Evolutionary conservation across 1,140 invertebrate genomes (phyloP), one percentile per base, ranked within the genome.

Genomic region (Drosophila chauvacae): DNA sequence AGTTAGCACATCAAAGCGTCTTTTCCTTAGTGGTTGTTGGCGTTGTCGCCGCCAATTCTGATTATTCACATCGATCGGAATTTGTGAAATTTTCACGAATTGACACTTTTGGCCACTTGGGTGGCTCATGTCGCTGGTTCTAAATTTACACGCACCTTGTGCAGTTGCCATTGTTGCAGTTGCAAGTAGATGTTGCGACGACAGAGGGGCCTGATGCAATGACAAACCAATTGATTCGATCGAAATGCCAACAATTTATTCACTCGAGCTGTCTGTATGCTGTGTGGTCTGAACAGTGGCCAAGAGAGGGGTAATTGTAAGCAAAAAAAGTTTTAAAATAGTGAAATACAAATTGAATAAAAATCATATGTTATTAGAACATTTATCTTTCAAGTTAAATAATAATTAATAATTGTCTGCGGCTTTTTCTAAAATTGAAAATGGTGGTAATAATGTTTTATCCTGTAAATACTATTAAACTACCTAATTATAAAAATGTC

Each of bases 1-100:
- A 57, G 56, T 79, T 73, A 66, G 60, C 66, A 84, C 85, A 68
- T 88, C 85, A 88, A 90, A 84, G 81, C 69, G 58, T 50, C 45
- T 62, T 60, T 30, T 16, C 14, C 20, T 23, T 3, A 16, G 50
- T 53, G 30, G 33, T 60, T 51, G 51, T 55, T 64, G 78, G 39
- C 57, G 62, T 70, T 83, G 81, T 68, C 68, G 76, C 75, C 77
- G 84, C 79, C 80, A 83, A 65, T 81, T 80, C 81, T 88, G 85
- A 88, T 88, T 90, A 88, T 88, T 88, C 85, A 90, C 85, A 90
- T 90, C 85, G 85, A 90, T 90, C 84, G 85, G 85, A 82, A 88
- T 88, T 88, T 80, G 84, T 72, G 80, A 88, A 90, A 90, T 90
- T 90, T 61, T 90, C 85, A 90, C 85, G 85, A 90, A 90, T 90